Conservation (phyloP, 2,113 vertebrate species). For the Kobus ellipsiprymnus region DNA sequence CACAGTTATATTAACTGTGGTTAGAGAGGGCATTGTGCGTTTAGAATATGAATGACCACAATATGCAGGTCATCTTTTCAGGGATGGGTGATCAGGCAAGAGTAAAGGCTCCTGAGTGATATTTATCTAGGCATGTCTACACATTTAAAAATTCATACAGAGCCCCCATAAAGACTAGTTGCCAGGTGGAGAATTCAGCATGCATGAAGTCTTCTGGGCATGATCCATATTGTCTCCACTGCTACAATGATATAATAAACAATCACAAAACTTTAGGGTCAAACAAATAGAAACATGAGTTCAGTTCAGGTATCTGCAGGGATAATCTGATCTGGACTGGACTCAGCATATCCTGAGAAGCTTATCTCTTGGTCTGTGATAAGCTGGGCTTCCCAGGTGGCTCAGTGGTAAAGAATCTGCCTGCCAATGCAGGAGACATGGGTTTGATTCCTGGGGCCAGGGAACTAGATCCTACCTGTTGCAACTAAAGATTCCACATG, state of each 20-base stretch:
- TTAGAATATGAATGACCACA: not conserved
- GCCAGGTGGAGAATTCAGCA: not conserved
- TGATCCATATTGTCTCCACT: not conserved
- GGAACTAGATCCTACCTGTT: not conserved
- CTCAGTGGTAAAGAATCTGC: not conserved
- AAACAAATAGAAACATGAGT: not conserved
- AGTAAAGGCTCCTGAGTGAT: not conserved
- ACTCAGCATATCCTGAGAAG: not conserved
- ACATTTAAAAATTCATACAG: not conserved
- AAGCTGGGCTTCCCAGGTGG: not conserved
- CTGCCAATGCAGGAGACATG: not conserved
- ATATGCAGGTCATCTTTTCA: not conserved
- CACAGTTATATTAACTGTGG: not conserved
- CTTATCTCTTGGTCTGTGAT: not conserved
- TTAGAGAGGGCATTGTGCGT: not conserved
- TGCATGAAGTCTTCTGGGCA: not conserved
- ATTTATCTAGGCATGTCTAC: not conserved
- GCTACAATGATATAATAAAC: not conserved
- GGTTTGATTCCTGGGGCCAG: not conserved
- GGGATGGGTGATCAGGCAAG: not conserved
- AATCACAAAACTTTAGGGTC: not conserved
- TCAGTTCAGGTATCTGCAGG: not conserved
- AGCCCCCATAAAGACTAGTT: not conserved
- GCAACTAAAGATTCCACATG: not conserved
- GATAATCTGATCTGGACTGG: not conserved